These are phyloP conservation scores for Platypus cylindrus DNA, from an alignment of 2,888 invertebrate species.

Conservation along the genomic window DNA sequence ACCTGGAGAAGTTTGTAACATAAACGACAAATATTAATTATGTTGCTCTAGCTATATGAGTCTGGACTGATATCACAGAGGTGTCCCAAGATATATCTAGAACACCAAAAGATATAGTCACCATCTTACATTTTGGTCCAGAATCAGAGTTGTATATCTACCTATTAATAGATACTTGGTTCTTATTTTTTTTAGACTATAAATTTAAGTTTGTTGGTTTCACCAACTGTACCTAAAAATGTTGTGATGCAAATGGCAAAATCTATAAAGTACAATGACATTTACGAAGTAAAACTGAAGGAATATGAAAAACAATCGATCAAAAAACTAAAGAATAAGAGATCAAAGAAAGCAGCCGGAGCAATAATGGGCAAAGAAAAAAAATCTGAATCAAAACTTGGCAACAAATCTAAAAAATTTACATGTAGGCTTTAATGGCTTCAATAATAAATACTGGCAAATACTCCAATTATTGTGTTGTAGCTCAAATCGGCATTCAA, in stretches of 20 bases:
- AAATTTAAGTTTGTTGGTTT: conserved; percentile 17
- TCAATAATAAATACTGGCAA: too few species aligned
- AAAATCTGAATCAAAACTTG: conserved; percentile 4
- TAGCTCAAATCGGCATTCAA: too few species aligned
- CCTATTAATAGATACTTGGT: too few species aligned
- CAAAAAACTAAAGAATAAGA: conserved; percentile 3
- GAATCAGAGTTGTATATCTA: too few species aligned
- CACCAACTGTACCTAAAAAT: conserved; percentile 16
- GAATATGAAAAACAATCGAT: conserved; percentile 10
- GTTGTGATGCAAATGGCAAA: conserved; percentile 17
- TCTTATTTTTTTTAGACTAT: conserved; percentile 13
- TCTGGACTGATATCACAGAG: too few species aligned
- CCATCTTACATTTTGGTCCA: too few species aligned
- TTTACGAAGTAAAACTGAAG: conserved; percentile 16
- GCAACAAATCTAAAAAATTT: conserved; percentile 5
- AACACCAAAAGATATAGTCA: too few species aligned
- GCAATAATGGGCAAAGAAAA: conserved; percentile 7
- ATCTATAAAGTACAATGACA: conserved; percentile 18
- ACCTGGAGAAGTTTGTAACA: conserved; percentile 17
- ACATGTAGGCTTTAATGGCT: too few species aligned
- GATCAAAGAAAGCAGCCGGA: background rate
- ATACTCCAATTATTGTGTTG: too few species aligned
- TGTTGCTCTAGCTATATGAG: too few species aligned
- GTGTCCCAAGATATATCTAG: too few species aligned
- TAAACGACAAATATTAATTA: too few species aligned